Evolutionary conservation across 2,113 vertebrate species (phyloP).

Genomic region (Thinocorus orbignyianus): DNA sequence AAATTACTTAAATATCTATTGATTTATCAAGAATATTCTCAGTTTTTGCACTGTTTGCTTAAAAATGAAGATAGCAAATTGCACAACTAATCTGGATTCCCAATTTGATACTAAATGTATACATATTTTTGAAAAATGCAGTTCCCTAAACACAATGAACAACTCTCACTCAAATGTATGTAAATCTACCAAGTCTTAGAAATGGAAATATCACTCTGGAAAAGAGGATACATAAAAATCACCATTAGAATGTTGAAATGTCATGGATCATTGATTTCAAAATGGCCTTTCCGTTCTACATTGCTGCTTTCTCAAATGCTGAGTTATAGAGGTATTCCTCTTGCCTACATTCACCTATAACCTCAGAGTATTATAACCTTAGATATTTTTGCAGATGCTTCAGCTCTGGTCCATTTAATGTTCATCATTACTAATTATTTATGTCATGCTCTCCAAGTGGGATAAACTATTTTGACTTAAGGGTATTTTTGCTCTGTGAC

Average conservation of each 20-base stretch:
- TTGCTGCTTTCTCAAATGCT: not conserved
- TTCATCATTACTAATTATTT: not conserved
- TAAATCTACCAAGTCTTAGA: not conserved
- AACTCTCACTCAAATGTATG: not conserved
- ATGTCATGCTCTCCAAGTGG: not conserved
- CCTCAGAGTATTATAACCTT: not conserved
- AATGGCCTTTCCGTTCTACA: not conserved
- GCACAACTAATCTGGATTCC: not conserved
- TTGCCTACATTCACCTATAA: not conserved
- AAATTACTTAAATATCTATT: not conserved
- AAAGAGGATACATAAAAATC: not conserved
- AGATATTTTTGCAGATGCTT: not conserved
- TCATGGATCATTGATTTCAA: not conserved
- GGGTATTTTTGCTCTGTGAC: not conserved
- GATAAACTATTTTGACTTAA: not conserved
- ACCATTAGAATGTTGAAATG: not conserved
- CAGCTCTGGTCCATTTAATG: not conserved
- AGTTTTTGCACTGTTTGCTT: not conserved
- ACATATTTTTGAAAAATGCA: not conserved
- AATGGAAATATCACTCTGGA: not conserved
- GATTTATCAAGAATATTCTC: not conserved
- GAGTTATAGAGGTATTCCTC: not conserved
- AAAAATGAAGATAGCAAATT: not conserved
- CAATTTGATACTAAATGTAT: not conserved
- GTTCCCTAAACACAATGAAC: not conserved